Percentiles rank a stretch among this genome's conserved stretches.
Conservation (phyloP, 1,140 invertebrate genomes). For the Pararge aegeria region DNA sequence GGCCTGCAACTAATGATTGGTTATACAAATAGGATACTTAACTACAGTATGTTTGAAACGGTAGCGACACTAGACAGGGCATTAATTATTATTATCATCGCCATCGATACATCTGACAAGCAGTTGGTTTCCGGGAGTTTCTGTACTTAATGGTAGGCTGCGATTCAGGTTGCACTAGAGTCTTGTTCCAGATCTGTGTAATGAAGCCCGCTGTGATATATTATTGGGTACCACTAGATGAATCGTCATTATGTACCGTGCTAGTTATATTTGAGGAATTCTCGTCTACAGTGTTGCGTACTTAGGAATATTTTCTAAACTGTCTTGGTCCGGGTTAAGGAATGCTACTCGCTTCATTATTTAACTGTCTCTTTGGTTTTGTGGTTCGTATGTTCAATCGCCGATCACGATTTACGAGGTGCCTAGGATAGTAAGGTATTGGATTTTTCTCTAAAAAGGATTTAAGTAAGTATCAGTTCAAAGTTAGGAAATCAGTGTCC, state of each 20-base stretch:
- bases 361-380: too few species aligned
- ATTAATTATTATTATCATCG: constrained; percentile 22
- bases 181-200: constrained; percentile 21
- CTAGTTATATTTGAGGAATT: not conserved
- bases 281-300: not conserved
- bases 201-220: constrained; percentile 17
- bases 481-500: too few species aligned
- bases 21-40: constrained; percentile 12
- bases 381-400: too few species aligned
- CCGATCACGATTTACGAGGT: too few species aligned
- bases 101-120: constrained; percentile 13
- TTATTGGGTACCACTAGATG: constrained; percentile 8
- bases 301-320: not conserved
- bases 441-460: too few species aligned
- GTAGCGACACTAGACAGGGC: constrained; percentile 19
- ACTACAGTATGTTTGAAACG: constrained; percentile 22
- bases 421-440: too few species aligned
- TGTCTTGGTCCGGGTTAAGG: not conserved
- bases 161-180: constrained; percentile 14
- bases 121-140: constrained; percentile 23
- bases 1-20: not conserved
- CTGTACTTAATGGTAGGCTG: constrained; percentile 23
- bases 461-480: too few species aligned
- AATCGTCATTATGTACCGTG: not conserved
- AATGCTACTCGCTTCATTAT: not conserved